Percentiles rank a stretch among this genome's conserved stretches.
Evolutionary conservation across 2,888 invertebrate genomes (phyloP).

Genomic region (Dermolepida albohirtum): DNA sequence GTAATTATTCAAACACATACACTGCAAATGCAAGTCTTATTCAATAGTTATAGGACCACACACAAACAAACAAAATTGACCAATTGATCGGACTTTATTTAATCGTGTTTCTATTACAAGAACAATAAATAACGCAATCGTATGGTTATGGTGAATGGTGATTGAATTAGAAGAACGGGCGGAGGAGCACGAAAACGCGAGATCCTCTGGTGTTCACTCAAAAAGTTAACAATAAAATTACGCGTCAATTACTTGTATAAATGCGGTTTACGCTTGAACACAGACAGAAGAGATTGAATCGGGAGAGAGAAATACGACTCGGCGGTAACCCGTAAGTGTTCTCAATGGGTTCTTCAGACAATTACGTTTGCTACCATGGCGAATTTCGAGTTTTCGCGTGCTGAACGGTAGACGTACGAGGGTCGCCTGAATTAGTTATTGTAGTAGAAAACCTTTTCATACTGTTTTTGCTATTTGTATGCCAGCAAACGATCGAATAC

Average conservation of each 20-base stretch:
- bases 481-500: too few relatives aligned
- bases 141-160: slow-evolving; percentile 8
- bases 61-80: background rate
- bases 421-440: too few relatives aligned
- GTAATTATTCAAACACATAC: too few relatives aligned
- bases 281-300: slow-evolving; percentile 5
- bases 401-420: background rate
- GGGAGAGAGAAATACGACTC: slow-evolving; percentile 23
- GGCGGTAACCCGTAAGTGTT: slow-evolving; percentile 36
- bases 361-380: slow-evolving; percentile 3
- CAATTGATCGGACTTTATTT: background rate
- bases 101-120: slow-evolving; percentile 3
- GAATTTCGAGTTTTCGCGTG: background rate
- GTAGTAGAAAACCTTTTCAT: too few relatives aligned
- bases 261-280: slow-evolving; percentile 43
- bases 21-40: background rate
- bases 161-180: slow-evolving; percentile 15
- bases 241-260: slow-evolving; percentile 43
- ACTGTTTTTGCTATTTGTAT: too few relatives aligned
- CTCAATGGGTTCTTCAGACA: slow-evolving; percentile 19
- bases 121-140: slow-evolving; percentile 11
- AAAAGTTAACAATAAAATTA: slow-evolving; percentile 45
- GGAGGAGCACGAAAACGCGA: background rate
- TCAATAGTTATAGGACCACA: background rate
- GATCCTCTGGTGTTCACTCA: slow-evolving; percentile 22